Base-by-base conservation (phyloP, 2,113 vertebrate species). In the Barbus barbus region DNA sequence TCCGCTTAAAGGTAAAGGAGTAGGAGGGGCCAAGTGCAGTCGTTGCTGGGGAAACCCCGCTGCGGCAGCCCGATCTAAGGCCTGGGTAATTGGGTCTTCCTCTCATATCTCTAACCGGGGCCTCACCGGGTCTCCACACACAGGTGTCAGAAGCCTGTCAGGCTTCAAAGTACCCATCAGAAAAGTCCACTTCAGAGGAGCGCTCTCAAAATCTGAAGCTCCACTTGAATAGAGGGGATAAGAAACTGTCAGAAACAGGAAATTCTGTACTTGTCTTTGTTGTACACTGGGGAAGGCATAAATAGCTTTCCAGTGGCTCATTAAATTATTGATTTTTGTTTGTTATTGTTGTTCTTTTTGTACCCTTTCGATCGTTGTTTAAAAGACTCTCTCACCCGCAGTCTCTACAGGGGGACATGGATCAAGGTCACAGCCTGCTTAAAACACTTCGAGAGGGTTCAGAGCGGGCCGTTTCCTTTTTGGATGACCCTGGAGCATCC, bases 391-490 rank as follows among this genome's bases (percentile, higher is more conserved):
- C 73, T 73, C 33, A 12, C 9, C 36, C 41, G 6, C 86, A 96
- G 95, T 75, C 80, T 67, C 91, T 96, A 6, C 95, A 95, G 90
- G 88, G 93, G 74, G 96, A 98, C 81, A 95, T 97, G 93, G 96
- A 99, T 81, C 93, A 94, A 60, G 98, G 98, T 4, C 96, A 98
- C 83, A 90, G 93, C 85, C 93, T 97, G 88, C 93, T 99, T 78
- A 99, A 99, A 91, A 95, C 95, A 5, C 93, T 96, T 36, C 95
- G 96, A 24, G 97, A 99, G 89, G 95, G 94, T 61, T 95, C 94
- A 0, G 97, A 98, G 82, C 91, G 91, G 88, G 96, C 96, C 2
- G 90, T 95, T 0, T 93, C 92, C 51, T 97, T 94, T 86, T 91
- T 98, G 90, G 94, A 96, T 58, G 95, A 95, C 76, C 79, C 86